Evolutionary conservation across 1,140 invertebrate species (phyloP).

Genomic region (Drosophila navojoa): DNA sequence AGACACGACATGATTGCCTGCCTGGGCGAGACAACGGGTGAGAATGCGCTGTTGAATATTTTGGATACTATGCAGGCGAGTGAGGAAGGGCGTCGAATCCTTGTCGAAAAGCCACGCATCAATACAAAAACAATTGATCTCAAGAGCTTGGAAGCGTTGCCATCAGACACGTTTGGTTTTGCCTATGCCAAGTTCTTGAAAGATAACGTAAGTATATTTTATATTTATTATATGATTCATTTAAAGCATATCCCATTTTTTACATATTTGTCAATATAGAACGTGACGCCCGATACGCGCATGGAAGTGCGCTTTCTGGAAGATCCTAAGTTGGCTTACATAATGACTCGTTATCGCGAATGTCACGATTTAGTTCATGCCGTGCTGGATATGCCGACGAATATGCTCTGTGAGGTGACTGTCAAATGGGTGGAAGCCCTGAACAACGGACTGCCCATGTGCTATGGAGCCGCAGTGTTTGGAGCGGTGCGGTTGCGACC

Average conservation of each 20-base stretch:
- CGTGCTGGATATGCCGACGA: conserved; percentile 95
- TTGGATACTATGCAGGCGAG: conserved; percentile 85
- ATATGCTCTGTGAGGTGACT: conserved; percentile 95
- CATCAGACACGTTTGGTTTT: conserved; percentile 92
- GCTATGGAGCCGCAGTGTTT: conserved; percentile 93
- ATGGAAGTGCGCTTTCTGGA: conserved; percentile 95
- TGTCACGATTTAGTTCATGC: conserved; percentile 98
- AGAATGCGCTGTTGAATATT: conserved; percentile 89
- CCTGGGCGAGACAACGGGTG: conserved; percentile 94
- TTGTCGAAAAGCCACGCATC: conserved; percentile 93
- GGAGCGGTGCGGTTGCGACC: conserved; percentile 92
- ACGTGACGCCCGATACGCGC: conserved; percentile 96
- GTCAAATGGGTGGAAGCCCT: conserved; percentile 99
- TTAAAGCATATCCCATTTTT: background rate
- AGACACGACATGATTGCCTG: conserved; percentile 97
- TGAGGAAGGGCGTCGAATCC: conserved; percentile 89
- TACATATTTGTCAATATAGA: conserved; percentile 84
- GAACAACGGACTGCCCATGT: conserved; percentile 96
- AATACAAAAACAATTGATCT: conserved; percentile 93
- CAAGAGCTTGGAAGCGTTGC: conserved; percentile 88
- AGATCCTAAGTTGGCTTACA: conserved; percentile 95
- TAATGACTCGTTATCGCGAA: conserved; percentile 98
- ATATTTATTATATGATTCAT: background rate
- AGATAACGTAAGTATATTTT: conserved; percentile 87
- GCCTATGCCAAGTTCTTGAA: conserved; percentile 93